Percentiles rank a stretch among this genome's conserved stretches.
These are phyloP conservation scores for Chaetodon trifascialis DNA, from an alignment of 2,113 vertebrate genomes.

Conservation along the genomic window DNA sequence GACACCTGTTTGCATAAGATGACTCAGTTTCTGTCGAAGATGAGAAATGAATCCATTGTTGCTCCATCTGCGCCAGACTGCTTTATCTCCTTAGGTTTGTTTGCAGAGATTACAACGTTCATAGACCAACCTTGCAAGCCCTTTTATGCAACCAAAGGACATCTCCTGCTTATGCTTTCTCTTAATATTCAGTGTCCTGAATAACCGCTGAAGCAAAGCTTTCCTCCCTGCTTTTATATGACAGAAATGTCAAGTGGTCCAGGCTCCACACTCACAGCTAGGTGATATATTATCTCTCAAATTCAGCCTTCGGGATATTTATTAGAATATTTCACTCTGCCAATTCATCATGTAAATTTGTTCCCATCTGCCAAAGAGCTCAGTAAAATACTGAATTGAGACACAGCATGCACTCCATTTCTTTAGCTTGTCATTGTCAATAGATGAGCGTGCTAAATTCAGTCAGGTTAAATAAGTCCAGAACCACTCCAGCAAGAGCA, in stretches of 20 bases:
- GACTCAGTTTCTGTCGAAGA: slow-evolving; percentile 18
- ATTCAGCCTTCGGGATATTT: slow-evolving; percentile 70
- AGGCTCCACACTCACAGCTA: slow-evolving; percentile 47
- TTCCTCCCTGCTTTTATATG: slow-evolving; percentile 58
- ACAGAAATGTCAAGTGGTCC: slow-evolving; percentile 73
- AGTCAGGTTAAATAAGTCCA: slow-evolving; percentile 15
- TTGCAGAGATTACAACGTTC: slow-evolving; percentile 46
- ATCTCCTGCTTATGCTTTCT: slow-evolving; percentile 41
- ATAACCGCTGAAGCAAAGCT: slow-evolving; percentile 65
- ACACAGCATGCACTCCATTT: slow-evolving; percentile 12
- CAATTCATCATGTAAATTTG: slow-evolving; percentile 71
- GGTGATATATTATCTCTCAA: slow-evolving; percentile 67
- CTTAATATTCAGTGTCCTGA: slow-evolving; percentile 66
- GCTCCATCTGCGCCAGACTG: slow-evolving; percentile 9
- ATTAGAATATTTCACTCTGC: slow-evolving; percentile 60
- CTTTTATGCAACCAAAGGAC: slow-evolving; percentile 48
- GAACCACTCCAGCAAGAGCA: background rate
- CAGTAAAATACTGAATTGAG: slow-evolving; percentile 41
- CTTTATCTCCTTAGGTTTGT: slow-evolving; percentile 28
- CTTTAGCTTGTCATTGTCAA: slow-evolving; percentile 26
- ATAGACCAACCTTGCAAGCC: slow-evolving; percentile 33
- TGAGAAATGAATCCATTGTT: slow-evolving; percentile 53
- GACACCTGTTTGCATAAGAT: background rate
- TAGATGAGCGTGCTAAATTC: slow-evolving; percentile 23
- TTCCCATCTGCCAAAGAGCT: slow-evolving; percentile 34